phyloP scores from a whole-genome alignment of 2,888 invertebrate genomes.

The Chrysolina haemoptera region DNA sequence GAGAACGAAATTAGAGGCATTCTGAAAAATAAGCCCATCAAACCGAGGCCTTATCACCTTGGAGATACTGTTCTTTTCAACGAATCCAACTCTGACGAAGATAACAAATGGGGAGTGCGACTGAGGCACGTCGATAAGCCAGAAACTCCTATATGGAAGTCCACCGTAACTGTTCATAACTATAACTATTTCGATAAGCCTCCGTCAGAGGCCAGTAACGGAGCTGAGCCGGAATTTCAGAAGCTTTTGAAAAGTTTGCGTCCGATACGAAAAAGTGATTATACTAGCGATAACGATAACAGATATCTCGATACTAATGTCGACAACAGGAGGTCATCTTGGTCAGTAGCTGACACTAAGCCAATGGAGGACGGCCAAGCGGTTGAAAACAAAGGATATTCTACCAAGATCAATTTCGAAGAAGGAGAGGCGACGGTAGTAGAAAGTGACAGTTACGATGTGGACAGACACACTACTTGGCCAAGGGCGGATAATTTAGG shows the following conservation, averaged over 20 bases:
- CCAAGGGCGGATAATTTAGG: constrained; percentile 61
- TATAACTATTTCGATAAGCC: constrained; percentile 57
- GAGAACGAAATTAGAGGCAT: constrained; percentile 76
- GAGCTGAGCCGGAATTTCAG: constrained; percentile 63
- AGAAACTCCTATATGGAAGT: constrained; percentile 68
- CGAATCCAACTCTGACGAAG: constrained; percentile 55
- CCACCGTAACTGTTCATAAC: constrained; percentile 68
- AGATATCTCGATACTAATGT: constrained; percentile 38
- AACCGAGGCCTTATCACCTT: constrained; percentile 82
- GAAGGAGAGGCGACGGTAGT: constrained; percentile 69
- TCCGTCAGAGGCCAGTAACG: constrained; percentile 20
- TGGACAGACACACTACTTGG: constrained; percentile 62
- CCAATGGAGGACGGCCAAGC: constrained; percentile 68
- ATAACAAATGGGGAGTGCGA: constrained; percentile 71
- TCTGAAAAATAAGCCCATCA: constrained; percentile 81
- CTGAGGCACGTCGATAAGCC: constrained; percentile 68
- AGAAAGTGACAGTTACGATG: constrained; percentile 60
- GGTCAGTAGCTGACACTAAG: constrained; percentile 72
- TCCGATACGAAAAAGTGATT: constrained; percentile 60
- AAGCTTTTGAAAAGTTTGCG: constrained; percentile 63
- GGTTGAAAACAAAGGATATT: constrained; percentile 70
- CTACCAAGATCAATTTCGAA: constrained; percentile 75
- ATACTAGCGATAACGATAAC: constrained; percentile 54
- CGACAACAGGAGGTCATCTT: constrained; percentile 59
- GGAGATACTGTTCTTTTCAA: constrained; percentile 74